These are phyloP conservation scores for Pseudochirops corinnae DNA, from an alignment of 2,797 vertebrate genomes.

Conservation along the genomic window DNA sequence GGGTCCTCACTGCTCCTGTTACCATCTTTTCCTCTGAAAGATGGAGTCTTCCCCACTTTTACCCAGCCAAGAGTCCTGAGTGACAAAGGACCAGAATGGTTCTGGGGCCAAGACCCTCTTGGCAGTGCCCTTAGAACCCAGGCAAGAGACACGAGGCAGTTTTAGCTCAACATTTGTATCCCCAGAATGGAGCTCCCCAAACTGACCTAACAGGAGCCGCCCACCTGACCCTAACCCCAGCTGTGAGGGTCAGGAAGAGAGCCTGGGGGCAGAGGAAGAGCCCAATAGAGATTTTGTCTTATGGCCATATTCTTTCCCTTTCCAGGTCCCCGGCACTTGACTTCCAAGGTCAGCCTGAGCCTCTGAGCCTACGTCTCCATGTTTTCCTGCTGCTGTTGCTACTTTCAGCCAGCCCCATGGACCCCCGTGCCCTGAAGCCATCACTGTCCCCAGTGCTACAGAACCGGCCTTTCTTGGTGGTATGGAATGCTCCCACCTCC, in stretches of 20 bases:
- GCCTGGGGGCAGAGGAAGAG: not conserved
- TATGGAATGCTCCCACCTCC: conserved; percentile 69
- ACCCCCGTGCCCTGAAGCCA: conserved; percentile 9
- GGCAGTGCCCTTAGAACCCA: not conserved
- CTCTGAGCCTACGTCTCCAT: not conserved
- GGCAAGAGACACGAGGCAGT: not conserved
- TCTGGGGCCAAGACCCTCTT: not conserved
- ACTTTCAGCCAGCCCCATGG: not conserved
- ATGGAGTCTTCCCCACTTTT: not conserved
- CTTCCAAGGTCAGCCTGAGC: not conserved
- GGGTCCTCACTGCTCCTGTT: not conserved
- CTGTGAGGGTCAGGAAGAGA: not conserved
- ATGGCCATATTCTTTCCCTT: not conserved
- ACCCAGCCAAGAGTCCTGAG: not conserved
- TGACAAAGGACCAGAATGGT: not conserved
- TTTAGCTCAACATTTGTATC: not conserved
- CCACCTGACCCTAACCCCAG: not conserved
- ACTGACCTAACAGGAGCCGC: not conserved
- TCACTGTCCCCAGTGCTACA: conserved; percentile 51
- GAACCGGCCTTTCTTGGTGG: conserved; percentile 62
- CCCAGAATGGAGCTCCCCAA: not conserved
- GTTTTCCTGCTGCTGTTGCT: conserved; percentile 49
- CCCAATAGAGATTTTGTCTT: not conserved
- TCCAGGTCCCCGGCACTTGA: not conserved
- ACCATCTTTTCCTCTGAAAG: not conserved